Evolutionary conservation across 30 jellyfish, hydroid and myxozoan genomes (phyloP), one percentile per base, ranked within the genome.

Genomic region (Pelagia noctiluca): DNA sequence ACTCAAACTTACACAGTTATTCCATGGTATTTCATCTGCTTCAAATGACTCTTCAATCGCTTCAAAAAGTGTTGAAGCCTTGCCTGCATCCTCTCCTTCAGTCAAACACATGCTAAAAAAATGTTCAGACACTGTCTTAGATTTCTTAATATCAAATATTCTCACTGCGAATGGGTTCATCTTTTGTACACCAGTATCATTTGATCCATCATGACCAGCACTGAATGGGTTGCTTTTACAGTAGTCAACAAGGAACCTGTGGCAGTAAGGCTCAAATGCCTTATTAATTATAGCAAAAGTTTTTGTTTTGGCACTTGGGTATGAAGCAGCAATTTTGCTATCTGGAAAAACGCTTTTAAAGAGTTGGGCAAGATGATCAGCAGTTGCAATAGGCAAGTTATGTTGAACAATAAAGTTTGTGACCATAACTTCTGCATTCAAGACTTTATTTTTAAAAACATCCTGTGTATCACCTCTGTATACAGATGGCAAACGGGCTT

Each of bases 331-430:
- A 53, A 53, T 47, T 53, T 53, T 70, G n/a, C n/a, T n/a, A n/a
- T n/a, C n/a, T n/a, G n/a, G n/a, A n/a, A n/a, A n/a, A n/a, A n/a
- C n/a, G n/a, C n/a, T n/a, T n/a, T n/a, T n/a, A n/a, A n/a, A n/a
- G n/a, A n/a, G n/a, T n/a, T n/a, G n/a, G n/a, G n/a, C n/a, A n/a
- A n/a, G n/a, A n/a, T n/a, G n/a, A n/a, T n/a, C n/a, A n/a, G n/a
- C n/a, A n/a, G n/a, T n/a, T 70, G 71, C 79, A 70, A 70, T 33
- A 29, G 78, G 78, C 83, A 23, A 33, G 83, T n/a, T 70, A 33
- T 70, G 29, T 12, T 36, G 71, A 33, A 32, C 71, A 30, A 70
- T 70, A 33, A 64, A 5, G 78, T 22, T n/a, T n/a, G n/a, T n/a
- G n/a, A n/a, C n/a, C n/a, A n/a, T n/a, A n/a, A n/a, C n/a, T n/a